Conservation (phyloP, 92 coral and sea anemone genomes). For the Epizoanthus fatuus region DNA sequence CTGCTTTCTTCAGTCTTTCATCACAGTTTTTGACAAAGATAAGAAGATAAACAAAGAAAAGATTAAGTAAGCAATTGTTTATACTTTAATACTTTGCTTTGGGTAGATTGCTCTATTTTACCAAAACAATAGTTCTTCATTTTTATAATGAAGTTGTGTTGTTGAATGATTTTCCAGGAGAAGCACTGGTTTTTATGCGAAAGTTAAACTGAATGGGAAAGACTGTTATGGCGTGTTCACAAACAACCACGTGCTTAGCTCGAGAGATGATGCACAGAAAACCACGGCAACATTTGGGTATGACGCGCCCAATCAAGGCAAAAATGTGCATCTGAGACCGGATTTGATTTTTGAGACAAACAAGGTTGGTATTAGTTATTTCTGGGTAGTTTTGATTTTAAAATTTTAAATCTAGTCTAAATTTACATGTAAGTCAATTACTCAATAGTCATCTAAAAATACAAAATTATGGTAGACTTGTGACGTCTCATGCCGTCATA, state of each 20-base stretch:
- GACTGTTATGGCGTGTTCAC: conserved; percentile 84
- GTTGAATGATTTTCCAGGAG: conserved; percentile 60
- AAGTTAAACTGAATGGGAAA: conserved; percentile 44
- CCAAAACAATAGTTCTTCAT: neutral
- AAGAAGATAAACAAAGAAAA: conserved; percentile 50
- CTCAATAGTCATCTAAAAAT: too few relatives aligned
- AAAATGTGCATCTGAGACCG: conserved; percentile 69
- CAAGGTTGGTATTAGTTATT: conserved; percentile 65
- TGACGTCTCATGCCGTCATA: too few relatives aligned
- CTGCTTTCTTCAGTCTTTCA: conserved; percentile 72
- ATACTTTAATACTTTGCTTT: neutral
- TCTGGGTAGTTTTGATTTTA: neutral
- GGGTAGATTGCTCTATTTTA: neutral
- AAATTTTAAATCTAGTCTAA: too few relatives aligned
- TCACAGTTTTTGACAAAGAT: conserved; percentile 40
- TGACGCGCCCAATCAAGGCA: conserved; percentile 70
- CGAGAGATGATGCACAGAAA: conserved; percentile 63
- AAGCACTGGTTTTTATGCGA: conserved; percentile 90
- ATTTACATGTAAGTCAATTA: neutral
- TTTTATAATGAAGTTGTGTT: neutral
- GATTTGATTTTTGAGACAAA: conserved; percentile 81
- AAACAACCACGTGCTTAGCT: conserved; percentile 88
- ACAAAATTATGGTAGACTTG: too few relatives aligned
- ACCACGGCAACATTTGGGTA: conserved; percentile 84
- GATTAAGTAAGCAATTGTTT: conserved; percentile 63